These are phyloP conservation scores for Platyscelio sp. DNA, from an alignment of 2,888 invertebrate genomes.

Conservation along the genomic window DNA sequence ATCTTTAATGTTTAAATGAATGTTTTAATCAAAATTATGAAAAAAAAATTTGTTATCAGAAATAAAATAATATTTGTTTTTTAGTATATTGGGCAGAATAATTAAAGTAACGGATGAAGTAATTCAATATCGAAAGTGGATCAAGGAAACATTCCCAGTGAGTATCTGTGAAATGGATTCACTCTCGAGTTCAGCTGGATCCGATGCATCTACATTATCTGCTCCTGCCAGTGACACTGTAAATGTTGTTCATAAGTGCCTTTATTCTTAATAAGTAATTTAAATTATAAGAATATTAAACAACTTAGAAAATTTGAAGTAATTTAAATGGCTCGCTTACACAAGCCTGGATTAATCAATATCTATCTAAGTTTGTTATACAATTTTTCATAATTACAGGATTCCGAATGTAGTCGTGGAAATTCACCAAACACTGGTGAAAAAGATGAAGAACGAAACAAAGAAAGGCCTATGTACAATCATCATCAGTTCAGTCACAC, in stretches of 20 bases:
- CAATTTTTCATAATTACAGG: too few species aligned
- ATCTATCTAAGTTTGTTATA: too few species aligned
- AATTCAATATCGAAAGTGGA: constrained; percentile 90
- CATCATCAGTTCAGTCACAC: constrained; percentile 80
- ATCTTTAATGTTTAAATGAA: too few species aligned
- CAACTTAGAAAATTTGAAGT: too few species aligned
- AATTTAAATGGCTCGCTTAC: too few species aligned
- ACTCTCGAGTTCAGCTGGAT: constrained; percentile 84
- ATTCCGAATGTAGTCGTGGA: constrained; percentile 84
- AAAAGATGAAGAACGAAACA: constrained; percentile 81
- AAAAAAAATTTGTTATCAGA: background rate
- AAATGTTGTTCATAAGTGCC: constrained; percentile 55
- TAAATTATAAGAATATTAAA: constrained; percentile 3
- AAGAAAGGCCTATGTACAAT: constrained; percentile 80
- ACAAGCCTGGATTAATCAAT: too few species aligned
- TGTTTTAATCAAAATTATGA: background rate
- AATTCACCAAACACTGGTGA: constrained; percentile 84
- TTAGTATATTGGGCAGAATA: constrained; percentile 94
- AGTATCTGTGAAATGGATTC: constrained; percentile 82
- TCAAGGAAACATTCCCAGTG: constrained; percentile 86
- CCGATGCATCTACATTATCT: constrained; percentile 84
- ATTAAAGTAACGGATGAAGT: constrained; percentile 97
- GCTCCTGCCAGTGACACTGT: constrained; percentile 84
- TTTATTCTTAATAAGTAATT: constrained; percentile 11
- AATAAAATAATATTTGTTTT: constrained; percentile 49